Evolutionary conservation across 2,888 invertebrate species (phyloP), one percentile per base, ranked within the genome.

Genomic region (Chironomus tentans): DNA sequence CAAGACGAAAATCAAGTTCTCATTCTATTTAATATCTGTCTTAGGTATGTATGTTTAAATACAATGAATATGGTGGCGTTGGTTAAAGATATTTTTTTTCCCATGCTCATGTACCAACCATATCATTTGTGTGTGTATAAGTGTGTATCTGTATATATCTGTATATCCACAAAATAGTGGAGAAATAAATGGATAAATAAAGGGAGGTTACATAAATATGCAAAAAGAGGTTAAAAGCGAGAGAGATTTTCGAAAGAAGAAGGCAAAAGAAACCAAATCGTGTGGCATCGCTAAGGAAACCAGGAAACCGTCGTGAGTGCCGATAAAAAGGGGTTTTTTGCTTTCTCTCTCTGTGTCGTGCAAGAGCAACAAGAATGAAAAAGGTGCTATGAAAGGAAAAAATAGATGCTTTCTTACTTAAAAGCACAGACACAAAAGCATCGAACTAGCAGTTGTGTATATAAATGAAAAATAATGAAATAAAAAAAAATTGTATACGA

Each of bases 221-320:
- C 21, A 22, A 21, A 21, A 38, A 38, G 38, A 65, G 21, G 22
- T 62, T 18, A 70, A 38, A 38, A 38, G 61, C 15, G 21, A 62
- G 48, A 62, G 61, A 61, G 72, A 22, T 61, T 50, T 48, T 71
- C 24, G 13, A 56, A 71, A 4, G 18, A 12, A 62, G 22, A 62
- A 38, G 38, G 38, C 38, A 38, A 13, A 24, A 65, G 24, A 62
- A 73, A 38, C 62, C 72, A 73, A 73, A 73, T 73, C 22, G 18
- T 73, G 62, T 73, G 72, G 72, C 72, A 73, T 73, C 61, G 72
- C 72, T 73, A 62, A 73, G 72, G 72, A 73, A 73, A 56, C 71
- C 56, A 48, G 71, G 48, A 50, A 73, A 73, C 72, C 72, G 46
- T 61, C 38, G 62, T 56, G 50, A 73, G 72, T 73, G 72, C 48